phyloP scores from a whole-genome alignment of 2,888 invertebrate genomes.

The Cinara cedri region DNA sequence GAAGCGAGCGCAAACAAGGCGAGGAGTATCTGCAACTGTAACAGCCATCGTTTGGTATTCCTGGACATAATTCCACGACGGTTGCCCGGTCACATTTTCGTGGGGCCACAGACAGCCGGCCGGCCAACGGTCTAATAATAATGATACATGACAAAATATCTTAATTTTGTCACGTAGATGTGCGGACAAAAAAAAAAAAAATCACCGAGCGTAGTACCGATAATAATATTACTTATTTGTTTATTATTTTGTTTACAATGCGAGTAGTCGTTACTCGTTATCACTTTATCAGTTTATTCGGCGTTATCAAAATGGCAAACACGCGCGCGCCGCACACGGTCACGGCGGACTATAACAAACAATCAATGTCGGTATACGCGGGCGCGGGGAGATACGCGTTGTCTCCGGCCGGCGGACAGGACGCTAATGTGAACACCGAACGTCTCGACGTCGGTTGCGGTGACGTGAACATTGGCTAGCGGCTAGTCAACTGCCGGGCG shows the following conservation, averaged over 20 bases:
- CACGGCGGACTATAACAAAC: no score
- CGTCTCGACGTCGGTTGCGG: background rate
- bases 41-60: conserved; percentile 42
- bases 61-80: conserved; percentile 30
- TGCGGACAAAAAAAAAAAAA: no score
- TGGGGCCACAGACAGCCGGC: conserved; percentile 5
- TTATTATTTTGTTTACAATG: background rate
- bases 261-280: background rate
- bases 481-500: background rate
- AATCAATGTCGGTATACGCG: no score
- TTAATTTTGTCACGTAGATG: no score
- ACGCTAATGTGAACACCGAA: conserved; percentile 24
- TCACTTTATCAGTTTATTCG: background rate
- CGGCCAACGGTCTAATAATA: background rate
- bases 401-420: conserved; percentile 18
- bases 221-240: background rate
- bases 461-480: background rate
- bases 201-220: no score
- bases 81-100: conserved; percentile 33
- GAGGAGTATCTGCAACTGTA: conserved; percentile 46
- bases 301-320: conserved; percentile 4
- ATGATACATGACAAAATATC: no score
- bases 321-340: background rate
- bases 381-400: background rate
- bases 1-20: conserved; percentile 44